Evolutionary conservation across 2,113 vertebrate genomes (phyloP).

Genomic region (Polypterus senegalus): DNA sequence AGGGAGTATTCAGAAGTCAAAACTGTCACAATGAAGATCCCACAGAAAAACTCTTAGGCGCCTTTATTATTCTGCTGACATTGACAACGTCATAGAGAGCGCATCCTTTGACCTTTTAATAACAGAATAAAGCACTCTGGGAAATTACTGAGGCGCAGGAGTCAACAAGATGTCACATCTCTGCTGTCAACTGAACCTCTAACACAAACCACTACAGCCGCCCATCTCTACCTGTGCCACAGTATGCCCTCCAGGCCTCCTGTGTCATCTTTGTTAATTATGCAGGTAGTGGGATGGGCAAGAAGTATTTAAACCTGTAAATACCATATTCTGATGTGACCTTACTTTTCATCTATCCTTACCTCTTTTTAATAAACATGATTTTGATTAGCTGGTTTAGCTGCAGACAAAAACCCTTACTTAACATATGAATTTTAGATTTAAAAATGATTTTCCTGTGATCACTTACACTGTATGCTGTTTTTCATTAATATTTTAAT

Average conservation of each 20-base stretch:
- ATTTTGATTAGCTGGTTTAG: constrained; percentile 23
- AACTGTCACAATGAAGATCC: constrained; percentile 92
- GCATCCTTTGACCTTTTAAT: no score
- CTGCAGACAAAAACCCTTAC: no score
- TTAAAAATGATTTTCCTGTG: constrained; percentile 45
- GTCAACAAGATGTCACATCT: constrained; percentile 13
- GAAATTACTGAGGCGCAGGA: constrained; percentile 30
- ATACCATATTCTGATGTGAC: neutral
- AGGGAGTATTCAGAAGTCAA: constrained; percentile 94
- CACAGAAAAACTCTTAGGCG: constrained; percentile 83
- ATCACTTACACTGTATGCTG: constrained; percentile 56
- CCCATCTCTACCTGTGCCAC: no score
- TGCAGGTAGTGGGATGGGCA: constrained; percentile 8
- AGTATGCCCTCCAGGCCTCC: no score
- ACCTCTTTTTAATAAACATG: constrained; percentile 19
- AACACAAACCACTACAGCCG: constrained; percentile 6
- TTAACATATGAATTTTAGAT: constrained; percentile 36
- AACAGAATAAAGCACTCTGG: constrained; percentile 51
- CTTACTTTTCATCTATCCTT: neutral
- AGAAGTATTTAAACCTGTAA: constrained; percentile 27
- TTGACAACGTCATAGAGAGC: no score
- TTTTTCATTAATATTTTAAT: constrained; percentile 13
- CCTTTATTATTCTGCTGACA: no score
- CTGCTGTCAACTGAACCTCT: constrained; percentile 21
- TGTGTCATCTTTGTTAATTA: no score